Percentiles rank a stretch among this genome's conserved stretches.
Evolutionary conservation across 1,140 invertebrate species (phyloP).

Genomic region (Cepaea nemoralis): DNA sequence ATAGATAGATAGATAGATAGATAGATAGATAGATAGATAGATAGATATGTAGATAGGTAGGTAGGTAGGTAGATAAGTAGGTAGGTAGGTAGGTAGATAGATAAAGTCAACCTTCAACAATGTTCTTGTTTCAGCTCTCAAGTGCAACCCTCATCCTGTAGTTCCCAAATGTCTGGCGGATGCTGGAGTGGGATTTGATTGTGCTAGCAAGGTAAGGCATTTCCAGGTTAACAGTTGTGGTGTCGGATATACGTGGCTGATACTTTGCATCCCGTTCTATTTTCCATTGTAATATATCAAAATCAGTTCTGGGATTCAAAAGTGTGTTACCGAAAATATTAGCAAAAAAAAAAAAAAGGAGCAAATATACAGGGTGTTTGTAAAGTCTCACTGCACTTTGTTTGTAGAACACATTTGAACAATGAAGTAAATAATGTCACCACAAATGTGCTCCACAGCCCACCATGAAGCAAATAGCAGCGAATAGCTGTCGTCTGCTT

Average conservation of each 20-base stretch:
- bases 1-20: too few species aligned
- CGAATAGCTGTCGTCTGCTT: too few species aligned
- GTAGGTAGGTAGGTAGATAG: too few species aligned
- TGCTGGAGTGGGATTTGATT: constrained; percentile 93
- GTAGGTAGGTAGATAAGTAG: too few species aligned
- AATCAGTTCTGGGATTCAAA: neutral
- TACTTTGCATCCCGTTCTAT: neutral
- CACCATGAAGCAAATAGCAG: neutral
- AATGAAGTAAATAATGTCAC: too few species aligned
- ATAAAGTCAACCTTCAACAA: neutral
- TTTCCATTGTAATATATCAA: neutral
- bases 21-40: too few species aligned
- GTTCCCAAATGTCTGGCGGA: constrained; percentile 87
- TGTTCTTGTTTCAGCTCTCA: constrained; percentile 82
- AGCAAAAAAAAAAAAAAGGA: neutral
- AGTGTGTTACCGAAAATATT: neutral
- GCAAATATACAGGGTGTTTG: too few species aligned
- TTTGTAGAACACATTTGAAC: too few species aligned
- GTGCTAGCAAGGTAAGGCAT: constrained; percentile 87
- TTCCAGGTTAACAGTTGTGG: neutral
- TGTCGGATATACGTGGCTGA: constrained; percentile 40
- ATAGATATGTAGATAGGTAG: too few species aligned
- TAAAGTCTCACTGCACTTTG: too few species aligned
- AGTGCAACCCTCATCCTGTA: constrained; percentile 90
- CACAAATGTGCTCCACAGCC: too few species aligned